Base-by-base conservation (phyloP, 2,113 vertebrate species). In the Hepsetus odoe region DNA sequence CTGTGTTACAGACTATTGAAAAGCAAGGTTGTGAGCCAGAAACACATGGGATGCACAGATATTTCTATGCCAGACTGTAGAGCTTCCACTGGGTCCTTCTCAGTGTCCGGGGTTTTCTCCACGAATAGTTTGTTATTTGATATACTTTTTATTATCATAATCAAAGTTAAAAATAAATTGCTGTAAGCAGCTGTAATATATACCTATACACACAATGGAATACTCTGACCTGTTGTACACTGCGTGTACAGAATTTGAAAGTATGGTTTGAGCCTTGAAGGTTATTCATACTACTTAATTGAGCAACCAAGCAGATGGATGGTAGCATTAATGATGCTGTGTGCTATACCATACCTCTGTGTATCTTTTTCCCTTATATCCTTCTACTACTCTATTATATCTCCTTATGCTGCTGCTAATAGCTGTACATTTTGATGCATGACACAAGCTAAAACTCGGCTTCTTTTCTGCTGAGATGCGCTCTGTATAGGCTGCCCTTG, bases 391-490 rank as follows among this genome's bases (percentile, higher is more conserved):
- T n/a, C 18, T 66, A 22, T 20, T 66, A 55, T 51, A 30, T 40
- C 33, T 40, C 3, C 46, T 66, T 38, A 22, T 66, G 44, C 56
- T 55, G 33, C 20, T 42, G 51, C 64, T 66, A 76, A 80, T 76
- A 72, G 59, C 72, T 65, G 38, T n/a, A 64, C 49, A 67, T 79
- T 67, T 38, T 38, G 13, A 56, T 30, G 51, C 58, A 78, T 49
- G 40, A 61, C 62, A 74, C 32, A 79, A 72, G 77, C 46, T 62
- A 61, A 65, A 77, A 32, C 26, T 74, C 65, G 24, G 55, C 66
- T 61, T 56, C 35, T 82, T 49, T 80, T 80, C 71, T 80, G 82
- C 74, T 77, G 77, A 83, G 68, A 76, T 55, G 44, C 26, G 35
- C 76, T 80, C 71, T 46, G 32, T 73, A 73, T 51, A 64, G 35